phyloP scores from a whole-genome alignment of 64 coral and sea anemone species.

The Dendrophyllia cribrosa region DNA sequence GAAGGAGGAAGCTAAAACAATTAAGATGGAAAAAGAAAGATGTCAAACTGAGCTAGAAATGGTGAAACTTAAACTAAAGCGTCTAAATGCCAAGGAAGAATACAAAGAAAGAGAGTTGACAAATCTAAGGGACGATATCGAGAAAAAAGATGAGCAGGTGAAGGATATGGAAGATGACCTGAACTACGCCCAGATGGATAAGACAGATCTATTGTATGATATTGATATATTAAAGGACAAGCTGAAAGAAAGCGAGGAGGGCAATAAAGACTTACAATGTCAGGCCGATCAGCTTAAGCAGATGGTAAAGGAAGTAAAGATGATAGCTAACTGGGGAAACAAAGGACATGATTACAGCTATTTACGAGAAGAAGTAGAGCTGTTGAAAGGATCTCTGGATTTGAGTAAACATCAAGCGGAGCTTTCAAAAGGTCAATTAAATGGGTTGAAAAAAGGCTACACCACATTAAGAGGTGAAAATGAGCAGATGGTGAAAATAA shows the following conservation, averaged over 20 bases:
- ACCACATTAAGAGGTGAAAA: neutral
- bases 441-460: neutral
- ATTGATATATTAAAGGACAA: neutral
- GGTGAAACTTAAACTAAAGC: neutral
- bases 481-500: neutral
- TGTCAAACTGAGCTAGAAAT: neutral
- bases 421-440: neutral
- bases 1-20: neutral
- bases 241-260: neutral
- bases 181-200: neutral
- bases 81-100: neutral
- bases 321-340: neutral
- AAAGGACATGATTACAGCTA: neutral
- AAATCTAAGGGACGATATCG: conserved; percentile 10
- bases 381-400: conserved; percentile 8
- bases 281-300: neutral
- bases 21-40: neutral
- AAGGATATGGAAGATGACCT: neutral
- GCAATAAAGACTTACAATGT: neutral
- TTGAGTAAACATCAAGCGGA: neutral
- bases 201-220: neutral
- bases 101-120: conserved; percentile 11
- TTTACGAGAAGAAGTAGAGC: conserved; percentile 1
- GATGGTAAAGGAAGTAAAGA: neutral
- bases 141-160: neutral